phyloP scores from a whole-genome alignment of 2,113 vertebrate species.

The Dicaeum eximium region DNA sequence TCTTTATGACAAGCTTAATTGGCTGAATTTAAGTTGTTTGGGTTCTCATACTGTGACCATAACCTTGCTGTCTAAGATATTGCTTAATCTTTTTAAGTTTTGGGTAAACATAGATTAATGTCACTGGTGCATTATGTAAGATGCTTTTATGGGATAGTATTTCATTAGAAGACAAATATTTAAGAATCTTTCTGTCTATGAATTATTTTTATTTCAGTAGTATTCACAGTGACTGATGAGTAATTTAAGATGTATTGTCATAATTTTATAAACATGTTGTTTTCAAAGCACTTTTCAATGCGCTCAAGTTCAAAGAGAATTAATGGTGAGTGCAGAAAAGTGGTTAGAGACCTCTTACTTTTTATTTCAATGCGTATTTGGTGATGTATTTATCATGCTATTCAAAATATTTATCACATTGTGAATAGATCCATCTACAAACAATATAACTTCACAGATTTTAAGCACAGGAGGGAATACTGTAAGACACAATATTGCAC shows the following conservation, averaged over 20 bases:
- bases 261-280: background rate
- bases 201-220: background rate
- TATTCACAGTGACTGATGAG: background rate
- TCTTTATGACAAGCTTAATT: slow-evolving; percentile 41
- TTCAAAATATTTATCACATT: background rate
- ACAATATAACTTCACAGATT: background rate
- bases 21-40: slow-evolving; percentile 35
- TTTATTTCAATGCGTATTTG: background rate
- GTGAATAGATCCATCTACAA: background rate
- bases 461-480: background rate
- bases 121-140: background rate
- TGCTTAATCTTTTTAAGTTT: background rate
- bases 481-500: background rate
- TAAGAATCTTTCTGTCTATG: background rate
- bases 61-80: background rate
- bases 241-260: background rate
- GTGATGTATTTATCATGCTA: background rate
- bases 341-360: background rate
- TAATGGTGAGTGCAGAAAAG: background rate
- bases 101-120: background rate
- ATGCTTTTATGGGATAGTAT: background rate
- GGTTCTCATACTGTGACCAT: background rate
- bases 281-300: background rate
- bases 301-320: background rate
- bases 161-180: background rate